phyloP scores from a whole-genome alignment of 2,888 invertebrate genomes.

The Emmelina monodactyla region DNA sequence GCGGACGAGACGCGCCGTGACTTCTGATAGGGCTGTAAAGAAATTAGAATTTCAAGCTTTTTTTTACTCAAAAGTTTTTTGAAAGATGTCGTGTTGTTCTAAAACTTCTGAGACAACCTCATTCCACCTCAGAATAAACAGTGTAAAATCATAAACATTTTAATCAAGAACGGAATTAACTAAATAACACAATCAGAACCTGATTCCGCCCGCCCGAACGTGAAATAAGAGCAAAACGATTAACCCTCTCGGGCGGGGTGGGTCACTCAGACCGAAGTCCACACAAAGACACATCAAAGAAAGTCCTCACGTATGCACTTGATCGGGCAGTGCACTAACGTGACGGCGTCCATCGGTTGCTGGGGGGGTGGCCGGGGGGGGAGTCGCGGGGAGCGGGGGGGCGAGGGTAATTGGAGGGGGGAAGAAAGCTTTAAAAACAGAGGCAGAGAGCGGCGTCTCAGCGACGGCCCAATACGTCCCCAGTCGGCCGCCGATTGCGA shows the following conservation, averaged over 20 bases:
- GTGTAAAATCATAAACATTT: too few species aligned
- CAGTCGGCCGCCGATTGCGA: conserved; percentile 58
- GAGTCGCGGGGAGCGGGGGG: conserved; percentile 33
- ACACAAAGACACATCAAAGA: conserved; percentile 53
- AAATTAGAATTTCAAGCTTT: too few species aligned
- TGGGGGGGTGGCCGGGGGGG: conserved; percentile 25
- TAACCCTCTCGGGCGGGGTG: conserved; percentile 17
- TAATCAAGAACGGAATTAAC: background rate
- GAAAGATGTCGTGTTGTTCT: too few species aligned
- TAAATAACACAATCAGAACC: background rate
- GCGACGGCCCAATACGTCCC: conserved; percentile 62
- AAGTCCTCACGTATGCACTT: conserved; percentile 59
- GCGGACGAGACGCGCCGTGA: too few species aligned
- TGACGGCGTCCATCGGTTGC: conserved; percentile 59
- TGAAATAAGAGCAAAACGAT: conserved; percentile 18
- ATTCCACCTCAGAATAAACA: too few species aligned
- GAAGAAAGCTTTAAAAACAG: conserved; percentile 35
- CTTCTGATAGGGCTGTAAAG: too few species aligned
- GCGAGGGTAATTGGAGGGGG: conserved; percentile 28
- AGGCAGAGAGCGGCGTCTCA: conserved; percentile 48
- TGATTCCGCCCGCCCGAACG: background rate
- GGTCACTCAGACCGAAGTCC: conserved; percentile 15
- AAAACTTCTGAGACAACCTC: too few species aligned
- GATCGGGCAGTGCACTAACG: conserved; percentile 53
- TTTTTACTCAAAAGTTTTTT: too few species aligned